Percentiles rank a stretch among this genome's conserved stretches.
These are phyloP conservation scores for Harmothoe impar DNA, from an alignment of 2,888 invertebrate species.

Conservation along the genomic window DNA sequence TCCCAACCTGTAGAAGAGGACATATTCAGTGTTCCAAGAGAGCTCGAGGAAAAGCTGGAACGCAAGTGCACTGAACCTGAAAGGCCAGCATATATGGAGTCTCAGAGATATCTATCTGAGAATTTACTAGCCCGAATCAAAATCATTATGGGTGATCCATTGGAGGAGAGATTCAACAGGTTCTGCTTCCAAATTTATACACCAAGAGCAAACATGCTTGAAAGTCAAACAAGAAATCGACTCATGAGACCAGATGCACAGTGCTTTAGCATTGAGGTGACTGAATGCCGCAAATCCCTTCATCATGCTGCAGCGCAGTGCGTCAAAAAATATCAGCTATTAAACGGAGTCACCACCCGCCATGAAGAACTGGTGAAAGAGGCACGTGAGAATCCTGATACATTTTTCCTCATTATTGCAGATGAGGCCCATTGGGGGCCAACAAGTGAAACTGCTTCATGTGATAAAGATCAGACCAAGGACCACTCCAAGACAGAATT, in stretches of 20 bases:
- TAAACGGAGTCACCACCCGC: background rate
- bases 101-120: background rate
- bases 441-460: background rate
- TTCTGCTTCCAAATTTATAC: background rate
- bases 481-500: too few species aligned
- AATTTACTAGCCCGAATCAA: background rate
- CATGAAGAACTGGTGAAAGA: background rate
- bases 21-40: background rate
- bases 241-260: constrained; percentile 43
- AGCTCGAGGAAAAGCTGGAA: background rate
- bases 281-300: background rate
- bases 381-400: constrained; percentile 42
- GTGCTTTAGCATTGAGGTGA: background rate
- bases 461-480: background rate
- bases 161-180: background rate
- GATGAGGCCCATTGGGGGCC: constrained; percentile 63
- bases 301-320: background rate
- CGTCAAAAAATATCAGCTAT: background rate
- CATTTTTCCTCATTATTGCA: constrained; percentile 45
- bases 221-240: constrained; percentile 57
- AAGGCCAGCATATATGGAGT: background rate
- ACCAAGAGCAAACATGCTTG: constrained; percentile 52
- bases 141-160: background rate
- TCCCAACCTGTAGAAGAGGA: background rate
- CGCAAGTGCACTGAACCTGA: background rate